These are phyloP conservation scores for Neodiprion fabricii DNA, from an alignment of 1,140 invertebrate species.

Conservation along the genomic window DNA sequence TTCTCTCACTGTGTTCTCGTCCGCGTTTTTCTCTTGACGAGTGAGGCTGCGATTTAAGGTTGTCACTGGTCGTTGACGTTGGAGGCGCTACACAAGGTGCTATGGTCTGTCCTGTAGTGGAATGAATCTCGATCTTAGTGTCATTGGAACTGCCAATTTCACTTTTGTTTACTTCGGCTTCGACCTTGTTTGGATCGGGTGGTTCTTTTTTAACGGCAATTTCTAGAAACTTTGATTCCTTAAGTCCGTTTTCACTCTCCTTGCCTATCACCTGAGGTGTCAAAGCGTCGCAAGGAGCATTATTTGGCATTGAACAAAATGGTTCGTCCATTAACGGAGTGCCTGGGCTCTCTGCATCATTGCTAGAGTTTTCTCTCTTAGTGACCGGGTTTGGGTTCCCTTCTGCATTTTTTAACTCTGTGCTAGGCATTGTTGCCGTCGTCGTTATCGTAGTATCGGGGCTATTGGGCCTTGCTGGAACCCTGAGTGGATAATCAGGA, in stretches of 20 bases:
- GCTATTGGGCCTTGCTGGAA: conserved; percentile 42
- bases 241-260: not conserved
- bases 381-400: not conserved
- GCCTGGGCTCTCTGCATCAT: conserved; percentile 17
- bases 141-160: not conserved
- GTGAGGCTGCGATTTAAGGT: conserved; percentile 32
- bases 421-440: conserved; percentile 29
- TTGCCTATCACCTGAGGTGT: not conserved
- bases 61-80: not conserved
- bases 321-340: conserved; percentile 29
- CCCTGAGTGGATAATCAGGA: conserved; percentile 53
- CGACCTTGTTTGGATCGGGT: not conserved
- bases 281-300: not conserved
- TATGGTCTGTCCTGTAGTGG: not conserved
- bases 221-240: not conserved
- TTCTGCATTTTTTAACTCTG: conserved; percentile 31
- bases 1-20: conserved; percentile 51
- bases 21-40: conserved; percentile 49
- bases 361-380: conserved; percentile 21
- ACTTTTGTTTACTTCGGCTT: not conserved
- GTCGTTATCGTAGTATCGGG: conserved; percentile 39
- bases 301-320: not conserved
- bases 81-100: not conserved
- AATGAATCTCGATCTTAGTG: conserved; percentile 1
- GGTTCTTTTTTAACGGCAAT: not conserved